phyloP scores from a whole-genome alignment of 2,797 vertebrate genomes.

The Alcedo quadribrachys region DNA sequence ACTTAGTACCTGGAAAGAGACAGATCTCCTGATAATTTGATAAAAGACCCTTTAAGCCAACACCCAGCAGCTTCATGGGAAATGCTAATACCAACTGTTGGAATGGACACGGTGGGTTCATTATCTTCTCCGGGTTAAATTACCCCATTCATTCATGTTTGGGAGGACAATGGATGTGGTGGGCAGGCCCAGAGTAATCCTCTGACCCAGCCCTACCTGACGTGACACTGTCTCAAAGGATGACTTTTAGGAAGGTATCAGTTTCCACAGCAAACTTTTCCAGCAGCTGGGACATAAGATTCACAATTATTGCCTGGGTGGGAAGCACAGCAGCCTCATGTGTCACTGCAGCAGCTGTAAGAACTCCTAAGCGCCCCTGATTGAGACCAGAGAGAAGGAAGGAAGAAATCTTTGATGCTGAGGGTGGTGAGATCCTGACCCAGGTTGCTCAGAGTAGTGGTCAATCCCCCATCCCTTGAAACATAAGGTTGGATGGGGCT shows the following conservation, averaged over 20 bases:
- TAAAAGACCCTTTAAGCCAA: conserved; percentile 44
- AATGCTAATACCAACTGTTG: conserved; percentile 75
- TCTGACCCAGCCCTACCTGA: conserved; percentile 79
- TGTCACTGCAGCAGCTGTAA: neutral
- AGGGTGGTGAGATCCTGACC: neutral
- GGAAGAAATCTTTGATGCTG: neutral
- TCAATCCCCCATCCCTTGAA: neutral
- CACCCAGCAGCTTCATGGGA: conserved; percentile 80
- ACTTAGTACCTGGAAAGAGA: neutral
- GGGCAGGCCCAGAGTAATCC: conserved; percentile 80
- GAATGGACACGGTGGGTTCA: conserved; percentile 18
- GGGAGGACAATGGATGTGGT: conserved; percentile 75
- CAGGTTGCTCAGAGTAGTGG: neutral
- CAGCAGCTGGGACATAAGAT: conserved; percentile 24
- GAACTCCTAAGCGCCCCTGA: too few species aligned
- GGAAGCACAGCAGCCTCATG: neutral
- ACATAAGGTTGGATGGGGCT: neutral
- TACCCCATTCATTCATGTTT: conserved; percentile 71
- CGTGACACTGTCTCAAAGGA: conserved; percentile 77
- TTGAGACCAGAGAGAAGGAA: neutral
- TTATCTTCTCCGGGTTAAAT: conserved; percentile 74
- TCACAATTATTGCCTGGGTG: neutral
- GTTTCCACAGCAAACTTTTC: conserved; percentile 79
- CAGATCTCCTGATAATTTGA: conserved; percentile 7
- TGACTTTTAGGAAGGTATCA: conserved; percentile 74